A percentile compares a stretch with the other conserved stretches of the same genome.
These are phyloP conservation scores for Ageneiosus marmoratus DNA, from an alignment of 2,113 vertebrate genomes.

Conservation along the genomic window DNA sequence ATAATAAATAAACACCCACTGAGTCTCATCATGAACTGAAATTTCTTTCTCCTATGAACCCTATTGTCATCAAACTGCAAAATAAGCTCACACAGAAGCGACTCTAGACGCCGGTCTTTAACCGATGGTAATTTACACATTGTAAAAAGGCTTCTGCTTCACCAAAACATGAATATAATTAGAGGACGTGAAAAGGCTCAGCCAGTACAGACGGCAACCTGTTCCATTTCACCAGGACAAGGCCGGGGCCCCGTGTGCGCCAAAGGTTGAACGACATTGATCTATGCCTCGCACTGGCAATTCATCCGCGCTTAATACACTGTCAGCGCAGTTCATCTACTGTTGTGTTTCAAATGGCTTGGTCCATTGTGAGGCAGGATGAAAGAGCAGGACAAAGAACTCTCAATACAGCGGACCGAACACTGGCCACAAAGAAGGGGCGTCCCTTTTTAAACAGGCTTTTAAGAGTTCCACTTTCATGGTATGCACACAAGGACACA, in stretches of 20 bases:
- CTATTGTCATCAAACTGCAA: conserved; percentile 32
- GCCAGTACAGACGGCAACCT: conserved; percentile 64
- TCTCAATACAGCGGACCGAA: conserved; percentile 75
- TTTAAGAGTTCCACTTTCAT: conserved; percentile 75
- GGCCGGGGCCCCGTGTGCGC: conserved; percentile 68
- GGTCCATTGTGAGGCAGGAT: conserved; percentile 74
- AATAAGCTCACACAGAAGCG: conserved; percentile 57
- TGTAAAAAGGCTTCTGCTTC: conserved; percentile 73
- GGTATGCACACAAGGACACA: conserved; percentile 69
- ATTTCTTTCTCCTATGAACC: background rate
- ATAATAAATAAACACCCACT: background rate
- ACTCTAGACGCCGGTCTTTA: conserved; percentile 58
- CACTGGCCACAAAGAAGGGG: conserved; percentile 77
- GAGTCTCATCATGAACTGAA: background rate
- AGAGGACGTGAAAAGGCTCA: conserved; percentile 66
- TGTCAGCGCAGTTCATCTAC: conserved; percentile 82
- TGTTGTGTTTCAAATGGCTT: conserved; percentile 77
- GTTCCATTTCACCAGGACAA: conserved; percentile 74
- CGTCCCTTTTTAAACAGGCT: conserved; percentile 79
- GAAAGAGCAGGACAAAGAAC: conserved; percentile 76
- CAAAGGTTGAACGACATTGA: conserved; percentile 77
- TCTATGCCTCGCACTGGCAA: conserved; percentile 77
- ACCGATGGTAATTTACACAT: conserved; percentile 74
- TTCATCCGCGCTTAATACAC: conserved; percentile 84
- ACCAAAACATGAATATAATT: conserved; percentile 80